Conservation (phyloP, 1,140 invertebrate genomes). For the Samia ricini region DNA sequence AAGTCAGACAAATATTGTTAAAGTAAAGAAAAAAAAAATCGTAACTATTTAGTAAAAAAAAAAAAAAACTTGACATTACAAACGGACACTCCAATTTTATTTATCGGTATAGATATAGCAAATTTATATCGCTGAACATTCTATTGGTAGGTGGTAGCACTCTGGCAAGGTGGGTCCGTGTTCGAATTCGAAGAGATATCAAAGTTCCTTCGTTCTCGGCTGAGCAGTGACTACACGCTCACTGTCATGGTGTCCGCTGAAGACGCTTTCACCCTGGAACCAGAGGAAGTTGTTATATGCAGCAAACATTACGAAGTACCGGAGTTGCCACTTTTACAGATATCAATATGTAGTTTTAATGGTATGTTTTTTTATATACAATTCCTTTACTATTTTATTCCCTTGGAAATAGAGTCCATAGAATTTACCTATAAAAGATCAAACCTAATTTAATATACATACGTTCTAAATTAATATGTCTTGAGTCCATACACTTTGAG, state of each 20-base stretch:
- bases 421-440: no score
- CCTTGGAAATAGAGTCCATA: no score
- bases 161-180: constrained; percentile 59
- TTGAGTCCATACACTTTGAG: no score
- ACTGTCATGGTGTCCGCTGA: constrained; percentile 53
- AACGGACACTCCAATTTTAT: no score
- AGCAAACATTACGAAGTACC: constrained; percentile 49
- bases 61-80: no score
- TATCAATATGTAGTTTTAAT: constrained; percentile 54
- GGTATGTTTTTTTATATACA: constrained; percentile 25
- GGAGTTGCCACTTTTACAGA: constrained; percentile 53
- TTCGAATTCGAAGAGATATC: constrained; percentile 51
- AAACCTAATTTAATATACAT: no score
- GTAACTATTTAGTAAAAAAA: no score
- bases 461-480: no score
- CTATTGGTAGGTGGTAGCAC: constrained; percentile 50
- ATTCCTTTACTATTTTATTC: background rate
- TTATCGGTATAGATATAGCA: background rate
- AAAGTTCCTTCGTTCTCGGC: constrained; percentile 35
- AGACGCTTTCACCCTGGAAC: constrained; percentile 50
- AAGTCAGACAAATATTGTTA: no score
- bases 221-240: constrained; percentile 40
- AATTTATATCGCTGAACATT: constrained; percentile 1
- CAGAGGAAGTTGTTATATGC: constrained; percentile 54
- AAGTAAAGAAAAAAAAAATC: no score